Base-by-base conservation (phyloP, 2,888 invertebrate species). In the Macrophya alboannulata region DNA sequence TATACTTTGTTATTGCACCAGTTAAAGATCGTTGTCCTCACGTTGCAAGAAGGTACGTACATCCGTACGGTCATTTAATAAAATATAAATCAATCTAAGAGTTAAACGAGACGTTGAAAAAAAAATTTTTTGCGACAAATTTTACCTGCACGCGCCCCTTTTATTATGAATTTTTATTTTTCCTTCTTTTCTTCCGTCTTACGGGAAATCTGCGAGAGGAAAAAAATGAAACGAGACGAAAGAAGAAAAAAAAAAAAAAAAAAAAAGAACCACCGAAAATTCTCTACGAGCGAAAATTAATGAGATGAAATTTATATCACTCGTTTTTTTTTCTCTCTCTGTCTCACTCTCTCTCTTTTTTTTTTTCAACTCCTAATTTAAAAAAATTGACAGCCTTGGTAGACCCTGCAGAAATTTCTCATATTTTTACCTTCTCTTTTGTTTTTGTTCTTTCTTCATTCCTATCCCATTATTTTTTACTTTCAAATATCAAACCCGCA, bases 231-330 rank as follows among this genome's bases (percentile, higher is more conserved):
- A n/a, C n/a, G n/a, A n/a, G n/a, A n/a, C n/a, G 31, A 37, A 17
- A 0, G 12, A 17, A 77, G 17, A 55, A 77, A 37, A 55, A 55
- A 17, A 55, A 55, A 9, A 8, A 4, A 25, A 25, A 76, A 45
- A 12, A 21, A 0, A 31, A 45, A 31, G 9, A 45, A n/a, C 4
- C 4, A 10, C 0, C 4, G n/a, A 45, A 12, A 51, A 37, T 12
- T 62, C 59, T 51, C 17, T 43, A 9, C 31, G 55, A 25, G 55
- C 31, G 0, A 10, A 77, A 55, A 77, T 77, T 55, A 77, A 77
- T n/a, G 77, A 55, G 55, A 77, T 9, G 31, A 77, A 77, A 77
- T 77, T 77, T 77, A 31, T 77, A 51, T 51, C 77, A 77, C 77
- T 77, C 55, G 31, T 51, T 77, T 40, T 77, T 77, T 51, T 37